A percentile compares a stretch with the other conserved stretches of the same genome.
Evolutionary conservation across 35 echinoderm and acorn worm species (phyloP).

Genomic region (Lytechinus pictus): DNA sequence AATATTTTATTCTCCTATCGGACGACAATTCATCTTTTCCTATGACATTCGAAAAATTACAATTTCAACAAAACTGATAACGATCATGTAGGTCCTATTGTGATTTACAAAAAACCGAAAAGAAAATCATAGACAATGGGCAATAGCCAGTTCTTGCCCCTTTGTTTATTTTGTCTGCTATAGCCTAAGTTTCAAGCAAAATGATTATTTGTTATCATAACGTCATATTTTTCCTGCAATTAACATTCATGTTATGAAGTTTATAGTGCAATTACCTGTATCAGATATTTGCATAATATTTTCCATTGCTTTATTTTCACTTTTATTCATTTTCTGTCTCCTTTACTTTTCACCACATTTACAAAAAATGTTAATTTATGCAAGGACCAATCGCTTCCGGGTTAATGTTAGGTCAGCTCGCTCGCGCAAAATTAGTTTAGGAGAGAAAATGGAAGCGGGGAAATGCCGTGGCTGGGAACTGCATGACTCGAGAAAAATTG

Average conservation of each 20-base stretch:
- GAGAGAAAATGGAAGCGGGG: not conserved
- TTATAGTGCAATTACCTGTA: not conserved
- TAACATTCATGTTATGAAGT: not conserved
- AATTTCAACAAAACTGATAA: no score
- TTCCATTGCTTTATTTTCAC: not conserved
- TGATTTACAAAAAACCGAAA: no score
- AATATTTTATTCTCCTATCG: no score
- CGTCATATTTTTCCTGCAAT: not conserved
- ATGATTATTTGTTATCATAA: not conserved
- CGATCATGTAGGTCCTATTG: no score
- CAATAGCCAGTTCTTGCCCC: no score
- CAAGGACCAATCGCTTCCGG: not conserved
- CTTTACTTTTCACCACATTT: not conserved
- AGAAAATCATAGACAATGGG: no score
- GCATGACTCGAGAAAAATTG: not conserved
- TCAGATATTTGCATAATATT: not conserved
- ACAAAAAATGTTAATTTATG: not conserved
- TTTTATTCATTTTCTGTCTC: not conserved
- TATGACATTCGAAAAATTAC: no score
- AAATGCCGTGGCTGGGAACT: not conserved
- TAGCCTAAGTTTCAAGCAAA: constrained; percentile 12
- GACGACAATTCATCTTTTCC: no score
- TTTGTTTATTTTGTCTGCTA: not conserved
- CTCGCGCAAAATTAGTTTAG: not conserved
- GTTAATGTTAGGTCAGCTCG: not conserved